phyloP scores from a whole-genome alignment of 64 coral and sea anemone genomes.

The Hydrozoanthus tunicans region DNA sequence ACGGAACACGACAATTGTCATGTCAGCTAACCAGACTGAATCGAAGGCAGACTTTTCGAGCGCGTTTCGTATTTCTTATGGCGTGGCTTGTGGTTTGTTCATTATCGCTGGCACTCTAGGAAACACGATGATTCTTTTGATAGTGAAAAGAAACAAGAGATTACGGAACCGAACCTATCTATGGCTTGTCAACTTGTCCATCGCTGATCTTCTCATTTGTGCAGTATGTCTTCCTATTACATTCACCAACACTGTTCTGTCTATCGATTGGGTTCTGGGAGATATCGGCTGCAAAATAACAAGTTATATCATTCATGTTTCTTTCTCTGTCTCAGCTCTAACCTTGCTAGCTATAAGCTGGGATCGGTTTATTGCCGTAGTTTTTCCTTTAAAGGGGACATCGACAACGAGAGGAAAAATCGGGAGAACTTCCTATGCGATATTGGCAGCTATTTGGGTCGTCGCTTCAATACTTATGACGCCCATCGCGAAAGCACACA shows the following conservation, averaged over 20 bases:
- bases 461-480: background rate
- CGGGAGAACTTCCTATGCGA: background rate
- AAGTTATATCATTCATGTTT: slow-evolving; percentile 46
- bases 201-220: slow-evolving; percentile 37
- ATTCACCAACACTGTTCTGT: slow-evolving; percentile 45
- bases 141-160: slow-evolving; percentile 22
- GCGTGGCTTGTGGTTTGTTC: slow-evolving; percentile 21
- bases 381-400: background rate
- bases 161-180: slow-evolving; percentile 16
- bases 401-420: background rate
- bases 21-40: background rate
- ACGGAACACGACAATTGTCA: background rate
- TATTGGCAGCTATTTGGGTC: slow-evolving; percentile 14
- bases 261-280: slow-evolving; percentile 40
- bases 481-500: slow-evolving; percentile 19
- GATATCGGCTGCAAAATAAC: slow-evolving; percentile 28
- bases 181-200: slow-evolving; percentile 43
- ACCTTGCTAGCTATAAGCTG: slow-evolving; percentile 49
- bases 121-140: slow-evolving; percentile 7
- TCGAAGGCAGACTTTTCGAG: background rate
- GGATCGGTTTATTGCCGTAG: slow-evolving; percentile 38
- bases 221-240: slow-evolving; percentile 10
- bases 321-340: slow-evolving; percentile 33
- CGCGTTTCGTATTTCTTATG: slow-evolving; percentile 4
- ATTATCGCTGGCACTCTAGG: slow-evolving; percentile 25